Evolutionary conservation across 2,888 invertebrate species (phyloP).

Genomic region (Idaea dimidiata): DNA sequence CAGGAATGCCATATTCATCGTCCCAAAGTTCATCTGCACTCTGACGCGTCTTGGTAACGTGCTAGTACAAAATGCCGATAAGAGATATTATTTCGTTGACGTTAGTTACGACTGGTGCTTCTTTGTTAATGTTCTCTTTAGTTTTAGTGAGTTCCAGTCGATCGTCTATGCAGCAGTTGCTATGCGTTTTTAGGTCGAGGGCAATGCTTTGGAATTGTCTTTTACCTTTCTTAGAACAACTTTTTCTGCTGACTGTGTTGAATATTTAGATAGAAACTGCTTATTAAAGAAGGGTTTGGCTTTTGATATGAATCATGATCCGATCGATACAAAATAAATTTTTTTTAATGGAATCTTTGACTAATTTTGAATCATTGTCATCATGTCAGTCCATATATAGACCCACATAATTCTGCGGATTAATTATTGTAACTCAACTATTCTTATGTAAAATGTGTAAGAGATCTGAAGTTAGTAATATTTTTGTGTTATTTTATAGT

Average conservation of each 20-base stretch:
- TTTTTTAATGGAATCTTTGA: constrained; percentile 66
- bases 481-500: not conserved
- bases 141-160: constrained; percentile 68
- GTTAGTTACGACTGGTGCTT: constrained; percentile 39
- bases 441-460: not conserved
- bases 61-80: constrained; percentile 69
- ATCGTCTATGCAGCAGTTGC: constrained; percentile 63
- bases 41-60: constrained; percentile 62
- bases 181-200: constrained; percentile 60
- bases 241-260: constrained; percentile 37
- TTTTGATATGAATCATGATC: constrained; percentile 69
- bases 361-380: constrained; percentile 71
- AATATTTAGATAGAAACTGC: constrained; percentile 47
- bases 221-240: constrained; percentile 47
- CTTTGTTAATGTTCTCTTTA: constrained; percentile 58
- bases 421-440: constrained; percentile 62
- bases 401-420: constrained; percentile 75
- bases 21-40: constrained; percentile 66
- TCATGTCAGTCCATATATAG: constrained; percentile 76
- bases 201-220: constrained; percentile 37
- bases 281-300: constrained; percentile 59
- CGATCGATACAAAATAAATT: constrained; percentile 58
- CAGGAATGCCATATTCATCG: constrained; percentile 52
- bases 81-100: constrained; percentile 62
- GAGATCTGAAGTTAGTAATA: not conserved